Evolutionary conservation across 2,888 invertebrate species (phyloP).

Genomic region (Aporophyla lueneburgensis): DNA sequence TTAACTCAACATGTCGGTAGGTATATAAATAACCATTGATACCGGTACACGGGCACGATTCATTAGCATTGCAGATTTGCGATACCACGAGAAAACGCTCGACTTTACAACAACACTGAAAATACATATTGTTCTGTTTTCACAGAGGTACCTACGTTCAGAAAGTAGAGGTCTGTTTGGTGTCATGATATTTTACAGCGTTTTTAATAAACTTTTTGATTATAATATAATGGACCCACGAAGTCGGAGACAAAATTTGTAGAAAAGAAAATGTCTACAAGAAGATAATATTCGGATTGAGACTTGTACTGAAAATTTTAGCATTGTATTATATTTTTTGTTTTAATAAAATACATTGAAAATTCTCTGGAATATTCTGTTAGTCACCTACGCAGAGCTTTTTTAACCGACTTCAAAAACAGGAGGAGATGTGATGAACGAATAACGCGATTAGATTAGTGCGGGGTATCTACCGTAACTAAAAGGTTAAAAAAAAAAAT

Average conservation of each 20-base stretch:
- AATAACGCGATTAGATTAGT: no score
- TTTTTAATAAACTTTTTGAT: neutral
- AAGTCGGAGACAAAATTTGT: neutral
- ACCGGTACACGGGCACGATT: slow-evolving; percentile 68
- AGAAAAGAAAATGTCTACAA: neutral
- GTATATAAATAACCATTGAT: slow-evolving; percentile 69
- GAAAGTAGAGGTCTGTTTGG: neutral
- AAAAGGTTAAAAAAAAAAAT: no score
- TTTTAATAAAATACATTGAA: neutral
- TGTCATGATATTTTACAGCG: neutral
- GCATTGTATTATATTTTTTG: neutral
- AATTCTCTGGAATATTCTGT: neutral
- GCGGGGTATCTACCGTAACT: no score
- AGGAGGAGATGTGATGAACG: no score
- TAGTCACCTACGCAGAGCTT: neutral
- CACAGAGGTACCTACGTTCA: slow-evolving; percentile 3
- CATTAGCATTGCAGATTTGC: slow-evolving; percentile 77
- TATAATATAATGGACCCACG: neutral
- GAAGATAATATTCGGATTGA: neutral
- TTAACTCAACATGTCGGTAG: slow-evolving; percentile 53
- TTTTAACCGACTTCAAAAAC: no score
- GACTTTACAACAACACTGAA: slow-evolving; percentile 65
- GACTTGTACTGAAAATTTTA: neutral
- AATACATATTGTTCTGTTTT: slow-evolving; percentile 42
- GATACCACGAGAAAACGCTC: slow-evolving; percentile 68